These are phyloP conservation scores for Acleris sparsana DNA, from an alignment of 2,888 invertebrate genomes.

Conservation along the genomic window DNA sequence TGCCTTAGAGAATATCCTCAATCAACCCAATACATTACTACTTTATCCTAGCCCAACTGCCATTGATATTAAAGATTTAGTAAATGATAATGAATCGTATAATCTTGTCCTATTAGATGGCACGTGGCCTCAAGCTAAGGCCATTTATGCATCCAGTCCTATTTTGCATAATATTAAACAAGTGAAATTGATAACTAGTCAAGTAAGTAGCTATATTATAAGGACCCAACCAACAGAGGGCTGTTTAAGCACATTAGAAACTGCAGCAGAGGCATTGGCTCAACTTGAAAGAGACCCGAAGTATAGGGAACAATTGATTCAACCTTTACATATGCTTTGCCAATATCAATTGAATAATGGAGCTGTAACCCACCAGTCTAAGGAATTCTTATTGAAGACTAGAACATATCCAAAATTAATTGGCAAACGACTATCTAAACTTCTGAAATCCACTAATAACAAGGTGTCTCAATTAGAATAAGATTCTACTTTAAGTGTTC, in stretches of 20 bases:
- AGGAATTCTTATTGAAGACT: conserved; percentile 92
- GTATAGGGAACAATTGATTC: conserved; percentile 87
- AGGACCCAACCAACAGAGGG: conserved; percentile 96
- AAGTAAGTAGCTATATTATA: conserved; percentile 94
- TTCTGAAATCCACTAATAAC: conserved; percentile 69
- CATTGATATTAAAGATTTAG: conserved; percentile 84
- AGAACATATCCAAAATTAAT: conserved; percentile 91
- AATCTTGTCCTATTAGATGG: conserved; percentile 95
- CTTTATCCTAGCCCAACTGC: conserved; percentile 92
- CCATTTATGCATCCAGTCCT: conserved; percentile 93
- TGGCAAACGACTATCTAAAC: conserved; percentile 87
- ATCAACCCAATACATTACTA: conserved; percentile 87
- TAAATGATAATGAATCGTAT: conserved; percentile 80
- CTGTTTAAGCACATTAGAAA: conserved; percentile 95
- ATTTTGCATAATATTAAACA: conserved; percentile 89
- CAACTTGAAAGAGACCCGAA: conserved; percentile 88
- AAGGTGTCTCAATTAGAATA: conserved; percentile 17
- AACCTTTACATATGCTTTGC: conserved; percentile 92
- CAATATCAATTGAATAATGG: conserved; percentile 95
- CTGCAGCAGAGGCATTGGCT: conserved; percentile 91
- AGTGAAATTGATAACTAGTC: conserved; percentile 89
- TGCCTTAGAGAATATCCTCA: conserved; percentile 86
- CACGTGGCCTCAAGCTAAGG: conserved; percentile 98
- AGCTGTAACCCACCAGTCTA: conserved; percentile 96
- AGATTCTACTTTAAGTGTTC: conserved; percentile 19